Conservation (phyloP, 2,888 invertebrate species). For the Acleris laterana region DNA sequence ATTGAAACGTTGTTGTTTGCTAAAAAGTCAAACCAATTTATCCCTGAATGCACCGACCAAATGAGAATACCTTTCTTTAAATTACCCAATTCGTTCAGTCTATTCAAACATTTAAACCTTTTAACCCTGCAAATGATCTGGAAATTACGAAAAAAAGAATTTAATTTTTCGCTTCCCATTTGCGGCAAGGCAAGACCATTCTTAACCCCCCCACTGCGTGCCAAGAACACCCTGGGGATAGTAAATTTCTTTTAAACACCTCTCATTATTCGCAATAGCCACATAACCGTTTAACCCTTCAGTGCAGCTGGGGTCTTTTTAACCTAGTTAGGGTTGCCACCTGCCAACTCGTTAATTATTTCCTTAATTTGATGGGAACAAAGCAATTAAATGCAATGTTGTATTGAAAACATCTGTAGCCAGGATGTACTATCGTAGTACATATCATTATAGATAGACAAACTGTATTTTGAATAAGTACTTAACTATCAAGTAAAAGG, state of each 20-base stretch:
- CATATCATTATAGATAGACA: too few relatives aligned
- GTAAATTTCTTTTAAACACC: conserved; percentile 77
- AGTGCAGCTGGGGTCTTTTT: conserved; percentile 70
- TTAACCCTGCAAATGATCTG: conserved; percentile 33
- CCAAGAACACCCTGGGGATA: conserved; percentile 58
- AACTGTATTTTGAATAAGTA: too few relatives aligned
- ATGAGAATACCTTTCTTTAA: conserved; percentile 7
- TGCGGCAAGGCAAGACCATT: conserved; percentile 52
- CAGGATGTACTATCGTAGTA: too few relatives aligned
- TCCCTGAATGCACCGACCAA: too few relatives aligned
- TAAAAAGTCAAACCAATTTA: not conserved
- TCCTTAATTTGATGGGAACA: too few relatives aligned
- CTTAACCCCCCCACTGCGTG: conserved; percentile 58
- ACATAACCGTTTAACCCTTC: conserved; percentile 78
- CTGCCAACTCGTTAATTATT: conserved; percentile 38
- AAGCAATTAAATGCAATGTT: too few relatives aligned
- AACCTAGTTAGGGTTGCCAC: conserved; percentile 43
- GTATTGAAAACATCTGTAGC: too few relatives aligned
- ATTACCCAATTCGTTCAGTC: conserved; percentile 20
- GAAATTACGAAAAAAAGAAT: conserved; percentile 36
- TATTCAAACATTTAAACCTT: conserved; percentile 28
- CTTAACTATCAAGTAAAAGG: too few relatives aligned
- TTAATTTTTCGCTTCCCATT: conserved; percentile 42
- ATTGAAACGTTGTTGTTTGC: not conserved
- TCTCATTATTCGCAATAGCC: conserved; percentile 78